These are phyloP conservation scores for Chelon labrosus DNA, from an alignment of 2,797 vertebrate species.

Conservation along the genomic window DNA sequence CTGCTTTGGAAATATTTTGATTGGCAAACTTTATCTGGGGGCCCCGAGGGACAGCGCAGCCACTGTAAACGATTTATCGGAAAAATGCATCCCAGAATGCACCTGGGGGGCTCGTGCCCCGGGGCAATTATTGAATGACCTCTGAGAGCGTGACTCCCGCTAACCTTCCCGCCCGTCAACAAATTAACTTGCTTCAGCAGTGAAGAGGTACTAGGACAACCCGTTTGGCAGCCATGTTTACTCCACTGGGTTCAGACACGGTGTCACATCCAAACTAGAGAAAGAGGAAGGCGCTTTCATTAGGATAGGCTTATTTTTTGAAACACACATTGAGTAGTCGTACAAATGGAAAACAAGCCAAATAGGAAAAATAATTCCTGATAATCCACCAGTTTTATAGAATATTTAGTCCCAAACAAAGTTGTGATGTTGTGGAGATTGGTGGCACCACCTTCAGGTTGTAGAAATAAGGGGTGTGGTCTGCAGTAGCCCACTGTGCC, in stretches of 20 bases:
- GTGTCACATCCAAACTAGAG: constrained; percentile 53
- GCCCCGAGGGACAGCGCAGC: constrained; percentile 73
- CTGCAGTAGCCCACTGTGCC: no score
- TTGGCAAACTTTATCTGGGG: constrained; percentile 87
- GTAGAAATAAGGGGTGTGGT: no score
- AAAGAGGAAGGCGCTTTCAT: constrained; percentile 12
- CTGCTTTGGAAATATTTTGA: constrained; percentile 74
- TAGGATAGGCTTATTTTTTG: background rate
- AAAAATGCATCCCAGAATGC: constrained; percentile 85
- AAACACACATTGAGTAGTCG: no score
- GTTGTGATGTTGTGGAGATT: background rate
- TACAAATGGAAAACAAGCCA: no score
- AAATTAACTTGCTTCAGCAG: constrained; percentile 77
- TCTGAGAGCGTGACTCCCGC: constrained; percentile 80
- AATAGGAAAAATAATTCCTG: no score
- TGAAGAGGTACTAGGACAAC: constrained; percentile 55
- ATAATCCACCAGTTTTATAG: no score
- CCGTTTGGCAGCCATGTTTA: constrained; percentile 42
- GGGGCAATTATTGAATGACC: constrained; percentile 86
- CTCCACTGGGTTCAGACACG: constrained; percentile 41
- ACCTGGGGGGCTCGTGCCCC: constrained; percentile 79
- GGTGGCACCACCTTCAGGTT: background rate
- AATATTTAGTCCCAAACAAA: no score
- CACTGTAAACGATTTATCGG: constrained; percentile 87
- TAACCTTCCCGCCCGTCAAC: constrained; percentile 74